Evolutionary conservation across 2,888 invertebrate species (phyloP).

Genomic region (Thumatha senex): DNA sequence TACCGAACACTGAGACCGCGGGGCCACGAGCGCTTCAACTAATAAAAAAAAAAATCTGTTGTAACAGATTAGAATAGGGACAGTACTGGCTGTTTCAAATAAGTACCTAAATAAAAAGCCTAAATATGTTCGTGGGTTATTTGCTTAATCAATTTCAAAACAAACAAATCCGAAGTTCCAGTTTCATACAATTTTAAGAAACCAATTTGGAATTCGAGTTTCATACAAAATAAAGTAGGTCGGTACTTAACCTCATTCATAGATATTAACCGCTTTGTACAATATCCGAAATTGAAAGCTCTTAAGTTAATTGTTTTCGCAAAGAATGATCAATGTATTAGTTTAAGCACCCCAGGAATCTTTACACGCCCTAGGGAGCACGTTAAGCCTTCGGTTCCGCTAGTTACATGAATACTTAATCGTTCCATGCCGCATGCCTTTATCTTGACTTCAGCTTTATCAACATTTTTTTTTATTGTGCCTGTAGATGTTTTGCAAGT

Average conservation of each 20-base stretch:
- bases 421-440: background rate
- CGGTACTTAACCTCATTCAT: background rate
- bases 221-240: background rate
- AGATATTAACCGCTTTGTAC: background rate
- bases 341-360: slow-evolving; percentile 4
- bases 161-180: background rate
- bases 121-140: too few relatives aligned
- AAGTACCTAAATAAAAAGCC: too few relatives aligned
- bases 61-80: too few relatives aligned
- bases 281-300: slow-evolving; percentile 2
- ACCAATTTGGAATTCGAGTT: background rate
- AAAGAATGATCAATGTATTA: slow-evolving; percentile 7
- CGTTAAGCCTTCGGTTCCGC: slow-evolving; percentile 6
- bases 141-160: background rate
- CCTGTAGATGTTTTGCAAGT: background rate
- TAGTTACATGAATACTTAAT: slow-evolving; percentile 1
- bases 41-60: too few relatives aligned
- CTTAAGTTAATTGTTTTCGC: slow-evolving; percentile 5
- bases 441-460: background rate
- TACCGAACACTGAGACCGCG: too few relatives aligned
- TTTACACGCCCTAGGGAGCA: slow-evolving; percentile 4
- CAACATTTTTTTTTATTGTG: background rate
- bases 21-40: too few relatives aligned
- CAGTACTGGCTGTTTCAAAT: too few relatives aligned
- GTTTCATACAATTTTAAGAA: too few relatives aligned